Base-by-base conservation (phyloP, 1,140 invertebrate species). In the Oscheius sp. region DNA sequence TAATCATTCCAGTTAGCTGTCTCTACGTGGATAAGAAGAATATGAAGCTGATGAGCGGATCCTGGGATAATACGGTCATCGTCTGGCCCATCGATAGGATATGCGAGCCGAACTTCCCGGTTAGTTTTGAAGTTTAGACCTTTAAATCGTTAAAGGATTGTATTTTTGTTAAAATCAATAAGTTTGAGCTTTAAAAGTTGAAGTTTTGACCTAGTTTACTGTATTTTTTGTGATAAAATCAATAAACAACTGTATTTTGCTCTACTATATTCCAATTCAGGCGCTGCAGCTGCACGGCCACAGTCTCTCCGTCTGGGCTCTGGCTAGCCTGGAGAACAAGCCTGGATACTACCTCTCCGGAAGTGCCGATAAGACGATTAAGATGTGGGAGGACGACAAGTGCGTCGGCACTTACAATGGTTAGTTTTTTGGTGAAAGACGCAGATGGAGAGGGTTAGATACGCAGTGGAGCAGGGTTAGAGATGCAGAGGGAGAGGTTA, bases 361-460 rank as follows among this genome's bases (percentile, higher is more conserved):
- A 10, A 92, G 91, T 1, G 95, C 95, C 26, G 95, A 98, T 85
- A 94, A 93, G 86, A 90, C 88, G 15, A 91, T 97, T 58, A 90
- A 90, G 77, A 81, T 94, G 10, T 96, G 93, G 93, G 88, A 88
- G 32, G 82, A 85, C 61, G 87, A 87, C 28, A 84, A 81, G 65
- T 85, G 89, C 89, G 13, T 75, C 63, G 20, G 32, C n/a, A 52
- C 63, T 23, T 74, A 58, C 58, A 67, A 59, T 18, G 66, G 66
- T 64, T 13, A 64, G 45, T 28, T 1, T 63, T 32, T 7, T n/a
- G n/a, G n/a, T n/a, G n/a, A n/a, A n/a, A n/a, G n/a, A n/a, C n/a
- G n/a, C n/a, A n/a, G n/a, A n/a, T n/a, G n/a, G n/a, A n/a, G n/a
- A n/a, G n/a, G n/a, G n/a, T n/a, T n/a, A n/a, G n/a, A n/a, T n/a